Evolutionary conservation across 2,888 invertebrate genomes (phyloP).

Genomic region (Xylophagus ater): DNA sequence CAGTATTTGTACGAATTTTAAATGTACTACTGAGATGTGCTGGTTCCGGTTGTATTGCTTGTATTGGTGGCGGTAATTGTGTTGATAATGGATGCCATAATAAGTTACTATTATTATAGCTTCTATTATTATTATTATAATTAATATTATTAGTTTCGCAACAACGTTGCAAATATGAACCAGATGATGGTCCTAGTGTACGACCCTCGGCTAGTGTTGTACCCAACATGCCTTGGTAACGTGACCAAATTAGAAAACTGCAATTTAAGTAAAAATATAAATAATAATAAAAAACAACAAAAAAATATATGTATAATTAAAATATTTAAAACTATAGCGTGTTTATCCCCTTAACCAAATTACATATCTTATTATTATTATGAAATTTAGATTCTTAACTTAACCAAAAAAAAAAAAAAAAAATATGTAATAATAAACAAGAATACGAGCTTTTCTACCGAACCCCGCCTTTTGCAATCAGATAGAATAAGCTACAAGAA

Average conservation of each 20-base stretch:
- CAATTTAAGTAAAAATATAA: background rate
- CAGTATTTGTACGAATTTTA: constrained; percentile 9
- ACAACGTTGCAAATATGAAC: constrained; percentile 16
- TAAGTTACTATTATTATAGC: background rate
- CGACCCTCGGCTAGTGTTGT: constrained; percentile 19
- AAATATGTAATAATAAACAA: too few relatives aligned
- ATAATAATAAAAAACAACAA: too few relatives aligned
- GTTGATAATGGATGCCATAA: constrained; percentile 9
- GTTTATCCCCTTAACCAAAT: too few relatives aligned
- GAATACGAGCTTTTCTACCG: too few relatives aligned
- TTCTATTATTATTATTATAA: background rate
- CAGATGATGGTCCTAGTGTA: constrained; percentile 18
- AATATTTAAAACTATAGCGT: too few relatives aligned
- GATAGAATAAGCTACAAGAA: too few relatives aligned
- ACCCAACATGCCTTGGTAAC: constrained; percentile 20
- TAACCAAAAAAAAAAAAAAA: too few relatives aligned
- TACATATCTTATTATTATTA: background rate
- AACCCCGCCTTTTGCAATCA: too few relatives aligned
- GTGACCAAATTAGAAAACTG: constrained; percentile 8
- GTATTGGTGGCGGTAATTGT: constrained; percentile 7
- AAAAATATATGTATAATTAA: too few relatives aligned
- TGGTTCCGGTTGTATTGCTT: constrained; percentile 1
- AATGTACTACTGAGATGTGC: constrained; percentile 8
- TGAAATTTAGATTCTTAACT: too few relatives aligned
- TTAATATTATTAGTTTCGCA: background rate